Base-by-base conservation (phyloP, 2,797 vertebrate species). In the Enteromius viviparus region DNA sequence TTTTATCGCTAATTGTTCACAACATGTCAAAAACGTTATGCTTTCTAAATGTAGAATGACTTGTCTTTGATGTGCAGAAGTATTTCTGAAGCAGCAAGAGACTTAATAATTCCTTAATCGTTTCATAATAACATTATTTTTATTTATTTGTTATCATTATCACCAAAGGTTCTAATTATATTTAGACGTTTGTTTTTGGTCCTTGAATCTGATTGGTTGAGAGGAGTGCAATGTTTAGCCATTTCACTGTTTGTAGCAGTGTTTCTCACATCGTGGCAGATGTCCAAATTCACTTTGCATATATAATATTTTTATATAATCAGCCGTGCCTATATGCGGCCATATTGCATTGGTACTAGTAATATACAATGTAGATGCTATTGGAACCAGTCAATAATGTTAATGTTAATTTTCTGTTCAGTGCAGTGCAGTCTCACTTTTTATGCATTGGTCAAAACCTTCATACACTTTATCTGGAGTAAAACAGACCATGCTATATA, bases 31-130 rank as follows among this genome's bases (percentile, higher is more conserved):
- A 89, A 92, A 90, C 84, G 42, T 87, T 86, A 72, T 87, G 83
- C 89, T 90, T 89, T 93, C 92, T 90, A 88, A 74, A 89, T 91
- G 90, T 93, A 89, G 89, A 91, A 90, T 87, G 90, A 89, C 91
- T 87, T 84, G 89, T 45, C 85, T 68, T 87, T 91, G 91, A 91
- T 89, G 87, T 71, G 11, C 4, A 15, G 21, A 65, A 65, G 62
- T 66, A 47, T 55, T 66, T 76, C 34, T 76, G 32, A 75, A 74
- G 19, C 32, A 1, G 42, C 45, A n/a, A 82, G 60, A 66, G 17
- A 75, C 15, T 47, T 62, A 53, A 5, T 55, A 6, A 65, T 64
- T 76, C 7, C 60, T 74, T 53, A 29, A 66, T 78, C 60, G 66
- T 65, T 37, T 75, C 3, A 26, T 32, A 65, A 75, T 65, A 65